Base-by-base conservation (phyloP, 2,113 vertebrate genomes). In the Nesogale talazaci region DNA sequence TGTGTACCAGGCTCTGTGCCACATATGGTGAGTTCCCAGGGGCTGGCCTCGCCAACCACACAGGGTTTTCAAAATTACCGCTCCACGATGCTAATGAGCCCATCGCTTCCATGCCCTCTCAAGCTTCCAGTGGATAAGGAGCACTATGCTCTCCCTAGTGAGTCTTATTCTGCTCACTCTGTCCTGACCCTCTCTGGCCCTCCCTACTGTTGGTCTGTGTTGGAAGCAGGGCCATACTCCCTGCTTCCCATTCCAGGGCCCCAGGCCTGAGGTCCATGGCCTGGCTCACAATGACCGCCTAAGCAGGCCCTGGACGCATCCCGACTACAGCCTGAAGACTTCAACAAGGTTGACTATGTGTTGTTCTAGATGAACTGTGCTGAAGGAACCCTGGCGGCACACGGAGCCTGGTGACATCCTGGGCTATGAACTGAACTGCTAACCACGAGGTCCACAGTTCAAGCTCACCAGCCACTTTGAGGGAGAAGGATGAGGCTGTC, bases 141-240 rank as follows among this genome's bases (percentile, higher is more conserved):
- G 52, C 0, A 2, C 6, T 1, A 0, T 1, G 3, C 25, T 34
- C 23, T 63, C 59, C 38, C 15, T 42, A 63, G 46, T n/a, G n/a
- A 52, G 67, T 38, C 77, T n/a, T 6, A 14, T 6, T 67, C 42
- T 29, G 83, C 74, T 63, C 36, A 25, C 29, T 59, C 72, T 12
- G 23, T 15, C 69, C n/a, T 11, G 27, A 38, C 22, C 36, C 72
- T 38, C 20, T 4, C 36, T 36, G 22, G 1, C 23, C 23, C 42
- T 14, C 74, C 6, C 70, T n/a, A n/a, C 77, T 23, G 25, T n/a
- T 6, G 57, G n/a, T 17, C 17, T 2, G 0, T 72, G 78, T 12
- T 1, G 27, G 69, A 70, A 29, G 29, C 14, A 63, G 25, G 31
- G 3, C 23, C 5, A 9, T 16, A 7, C 31, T 69, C 42, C 22